Evolutionary conservation across 2,113 vertebrate genomes (phyloP), one percentile per base, ranked within the genome.

Genomic region (Pygoscelis adeliae): DNA sequence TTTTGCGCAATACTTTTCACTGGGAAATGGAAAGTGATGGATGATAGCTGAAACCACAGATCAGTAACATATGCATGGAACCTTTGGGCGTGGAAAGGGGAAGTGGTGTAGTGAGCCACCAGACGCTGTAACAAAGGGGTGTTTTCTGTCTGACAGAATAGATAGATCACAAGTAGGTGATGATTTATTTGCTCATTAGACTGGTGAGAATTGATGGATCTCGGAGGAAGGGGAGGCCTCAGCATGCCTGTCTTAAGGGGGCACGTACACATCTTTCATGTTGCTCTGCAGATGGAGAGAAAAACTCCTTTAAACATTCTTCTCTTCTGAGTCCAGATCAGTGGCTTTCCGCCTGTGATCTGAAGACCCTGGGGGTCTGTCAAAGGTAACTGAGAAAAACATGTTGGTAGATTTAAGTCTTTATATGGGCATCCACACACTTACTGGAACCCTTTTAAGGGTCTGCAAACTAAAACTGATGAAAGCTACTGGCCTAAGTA

Each of bases 111-210:
- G 70, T 34, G 74, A 93, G 61, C 65, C 70, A 34, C 19, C 23
- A 78, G 56, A 34, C 0, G 1, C 70, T 83, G 44, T 94, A 84
- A 81, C 70, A 90, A 32, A 88, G 74, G 40, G 46, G 15, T 58
- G 74, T 80, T 86, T 96, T 83, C 83, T 90, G 26, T 92, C 71
- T 86, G 74, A 44, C 79, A 90, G 79, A 86, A 42, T 4, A 80
- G 87, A 93, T 56, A 40, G 42, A 78, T 93, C 42, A 87, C 80
- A 91, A 74, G 65, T 56, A 77, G 74, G 53, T 38, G 74, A n/a
- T 88, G 65, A 95, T 96, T 93, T 94, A 89, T 97, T 93, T 96
- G 85, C 63, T 93, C 20, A 18, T 92, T 94, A 82, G 46, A 13
- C 53, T 83, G 58, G 36, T 91, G 36, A 73, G 56, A 84, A 49